Percentiles rank a stretch among this genome's conserved stretches.
Conservation (phyloP, 2,797 vertebrate species). For the Diglossa cyanea region DNA sequence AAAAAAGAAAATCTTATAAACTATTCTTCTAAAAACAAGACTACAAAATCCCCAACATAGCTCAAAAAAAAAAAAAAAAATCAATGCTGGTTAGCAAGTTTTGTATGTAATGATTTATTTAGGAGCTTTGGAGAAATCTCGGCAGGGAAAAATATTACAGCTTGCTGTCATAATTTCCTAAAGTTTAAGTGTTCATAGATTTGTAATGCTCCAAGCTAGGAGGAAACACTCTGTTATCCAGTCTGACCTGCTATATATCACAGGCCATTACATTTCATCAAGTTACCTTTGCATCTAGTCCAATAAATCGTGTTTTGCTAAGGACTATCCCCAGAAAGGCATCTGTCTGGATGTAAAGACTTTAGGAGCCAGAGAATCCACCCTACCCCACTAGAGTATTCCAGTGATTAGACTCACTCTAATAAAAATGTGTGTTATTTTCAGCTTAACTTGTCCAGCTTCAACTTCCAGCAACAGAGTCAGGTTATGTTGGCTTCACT, state of each 20-base stretch:
- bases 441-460: conserved; percentile 22
- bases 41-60: not conserved
- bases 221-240: not conserved
- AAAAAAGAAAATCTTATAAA: not conserved
- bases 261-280: conserved; percentile 56
- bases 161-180: conserved; percentile 21
- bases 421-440: conserved; percentile 32
- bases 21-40: not conserved
- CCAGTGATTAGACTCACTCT: conserved; percentile 2
- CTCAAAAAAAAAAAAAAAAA: not conserved
- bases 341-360: not conserved
- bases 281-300: not conserved
- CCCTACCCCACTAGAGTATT: not conserved
- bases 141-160: conserved; percentile 11
- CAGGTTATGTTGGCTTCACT: not conserved
- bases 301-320: not conserved
- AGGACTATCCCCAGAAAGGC: conserved; percentile 32
- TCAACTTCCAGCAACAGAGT: not conserved
- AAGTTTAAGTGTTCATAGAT: conserved; percentile 10
- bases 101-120: conserved; percentile 18
- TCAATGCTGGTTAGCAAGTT: not conserved
- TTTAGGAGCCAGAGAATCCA: conserved; percentile 23
- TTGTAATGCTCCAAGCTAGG: not conserved
- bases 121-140: conserved; percentile 11
- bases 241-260: conserved; percentile 36